Evolutionary conservation across 2,888 invertebrate genomes (phyloP).

Genomic region (Noctua fimbriata): DNA sequence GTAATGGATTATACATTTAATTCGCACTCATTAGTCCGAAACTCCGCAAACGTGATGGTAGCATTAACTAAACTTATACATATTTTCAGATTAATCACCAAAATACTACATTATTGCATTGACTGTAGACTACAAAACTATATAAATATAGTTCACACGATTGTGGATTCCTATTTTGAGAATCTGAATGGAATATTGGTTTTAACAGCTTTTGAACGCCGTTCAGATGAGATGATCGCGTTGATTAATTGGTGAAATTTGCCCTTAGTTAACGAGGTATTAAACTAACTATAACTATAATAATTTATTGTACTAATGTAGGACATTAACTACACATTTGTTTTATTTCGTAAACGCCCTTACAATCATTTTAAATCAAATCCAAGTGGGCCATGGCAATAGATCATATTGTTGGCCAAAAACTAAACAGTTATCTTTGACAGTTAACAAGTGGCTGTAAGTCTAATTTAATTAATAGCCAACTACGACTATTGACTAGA

Average conservation of each 20-base stretch:
- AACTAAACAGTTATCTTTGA: conserved; percentile 31
- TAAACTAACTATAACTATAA: background rate
- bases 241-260: background rate
- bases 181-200: background rate
- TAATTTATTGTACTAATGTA: background rate
- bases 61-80: background rate
- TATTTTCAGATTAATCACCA: background rate
- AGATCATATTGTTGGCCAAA: conserved; percentile 49
- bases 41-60: background rate
- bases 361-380: conserved; percentile 45
- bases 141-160: background rate
- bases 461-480: conserved; percentile 40
- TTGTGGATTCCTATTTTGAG: background rate
- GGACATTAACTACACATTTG: conserved; percentile 9
- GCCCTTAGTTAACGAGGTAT: too few species aligned
- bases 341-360: conserved; percentile 33
- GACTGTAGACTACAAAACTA: background rate
- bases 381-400: conserved; percentile 45
- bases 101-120: background rate
- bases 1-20: background rate
- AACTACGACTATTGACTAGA: background rate
- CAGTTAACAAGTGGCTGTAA: conserved; percentile 32
- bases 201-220: background rate
- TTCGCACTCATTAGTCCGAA: background rate
- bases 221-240: background rate